Evolutionary conservation across 2,113 vertebrate genomes (phyloP).

Genomic region (Muntiacus reevesi): DNA sequence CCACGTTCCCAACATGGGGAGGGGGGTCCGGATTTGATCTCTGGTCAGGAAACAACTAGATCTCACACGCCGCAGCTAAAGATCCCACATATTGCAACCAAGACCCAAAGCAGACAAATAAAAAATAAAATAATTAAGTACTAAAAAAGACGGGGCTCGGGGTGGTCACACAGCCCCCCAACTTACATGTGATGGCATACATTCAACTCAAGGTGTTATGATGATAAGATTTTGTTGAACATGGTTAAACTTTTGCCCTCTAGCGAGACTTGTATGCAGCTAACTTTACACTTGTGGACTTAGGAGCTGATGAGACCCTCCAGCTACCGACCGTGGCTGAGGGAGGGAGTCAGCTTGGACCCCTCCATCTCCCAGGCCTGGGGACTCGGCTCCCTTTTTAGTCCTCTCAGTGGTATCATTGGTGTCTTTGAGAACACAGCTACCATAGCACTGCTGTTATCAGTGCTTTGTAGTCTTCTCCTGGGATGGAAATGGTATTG

Average conservation of each 20-base stretch:
- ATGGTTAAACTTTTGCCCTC: background rate
- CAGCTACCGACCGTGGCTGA: background rate
- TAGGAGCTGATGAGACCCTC: background rate
- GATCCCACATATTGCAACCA: background rate
- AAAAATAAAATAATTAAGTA: background rate
- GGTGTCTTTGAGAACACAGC: background rate
- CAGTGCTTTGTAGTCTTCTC: background rate
- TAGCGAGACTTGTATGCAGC: background rate
- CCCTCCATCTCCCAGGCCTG: background rate
- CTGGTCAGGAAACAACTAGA: background rate
- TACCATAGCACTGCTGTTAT: no score
- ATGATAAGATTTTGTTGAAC: background rate
- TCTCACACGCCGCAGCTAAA: background rate
- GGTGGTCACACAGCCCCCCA: background rate
- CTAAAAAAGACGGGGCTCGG: background rate
- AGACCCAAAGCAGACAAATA: background rate
- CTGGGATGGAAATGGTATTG: background rate
- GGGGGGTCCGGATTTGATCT: fast-evolving
- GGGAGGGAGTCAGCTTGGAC: background rate
- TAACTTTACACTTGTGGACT: background rate
- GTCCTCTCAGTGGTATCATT: background rate
- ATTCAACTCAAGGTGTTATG: background rate
- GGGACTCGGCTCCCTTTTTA: fast-evolving
- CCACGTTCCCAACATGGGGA: background rate
- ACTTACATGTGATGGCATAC: background rate